Evolutionary conservation across 35 echinoderm and acorn worm species (phyloP).

Genomic region (Lytechinus variegatus): DNA sequence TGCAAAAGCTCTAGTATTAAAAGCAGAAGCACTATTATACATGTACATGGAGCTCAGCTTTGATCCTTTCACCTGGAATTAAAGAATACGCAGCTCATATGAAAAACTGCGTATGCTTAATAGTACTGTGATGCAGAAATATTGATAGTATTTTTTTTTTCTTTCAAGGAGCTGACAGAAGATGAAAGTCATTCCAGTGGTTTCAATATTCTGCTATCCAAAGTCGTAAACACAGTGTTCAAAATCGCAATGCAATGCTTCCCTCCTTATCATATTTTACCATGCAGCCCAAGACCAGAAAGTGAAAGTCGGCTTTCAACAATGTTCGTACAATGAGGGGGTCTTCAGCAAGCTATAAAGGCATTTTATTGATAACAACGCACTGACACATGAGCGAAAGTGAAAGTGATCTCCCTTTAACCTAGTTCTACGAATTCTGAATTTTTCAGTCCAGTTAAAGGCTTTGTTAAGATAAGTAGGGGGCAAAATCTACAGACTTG

Average conservation of each 20-base stretch:
- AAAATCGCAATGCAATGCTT: background rate
- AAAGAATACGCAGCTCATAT: background rate
- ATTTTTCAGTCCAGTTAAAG: background rate
- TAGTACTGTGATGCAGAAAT: background rate
- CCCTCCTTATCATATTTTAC: background rate
- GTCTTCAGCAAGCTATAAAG: background rate
- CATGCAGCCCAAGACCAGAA: background rate
- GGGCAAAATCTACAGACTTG: background rate
- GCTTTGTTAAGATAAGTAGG: background rate
- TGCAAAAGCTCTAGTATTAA: background rate
- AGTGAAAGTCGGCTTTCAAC: constrained; percentile 8
- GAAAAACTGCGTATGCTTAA: background rate
- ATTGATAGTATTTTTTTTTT: background rate
- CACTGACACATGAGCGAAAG: background rate
- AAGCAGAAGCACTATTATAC: background rate
- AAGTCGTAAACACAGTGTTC: background rate
- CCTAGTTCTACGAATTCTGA: background rate
- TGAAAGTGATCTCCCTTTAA: constrained; percentile 3
- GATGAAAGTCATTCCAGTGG: background rate
- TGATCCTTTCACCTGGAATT: background rate
- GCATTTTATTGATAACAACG: background rate
- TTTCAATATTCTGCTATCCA: background rate
- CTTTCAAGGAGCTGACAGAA: background rate
- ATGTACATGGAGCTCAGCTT: background rate
- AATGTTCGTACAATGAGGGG: background rate